Evolutionary conservation across 2,113 vertebrate genomes (phyloP).

Genomic region (Lophochroa leadbeateri): DNA sequence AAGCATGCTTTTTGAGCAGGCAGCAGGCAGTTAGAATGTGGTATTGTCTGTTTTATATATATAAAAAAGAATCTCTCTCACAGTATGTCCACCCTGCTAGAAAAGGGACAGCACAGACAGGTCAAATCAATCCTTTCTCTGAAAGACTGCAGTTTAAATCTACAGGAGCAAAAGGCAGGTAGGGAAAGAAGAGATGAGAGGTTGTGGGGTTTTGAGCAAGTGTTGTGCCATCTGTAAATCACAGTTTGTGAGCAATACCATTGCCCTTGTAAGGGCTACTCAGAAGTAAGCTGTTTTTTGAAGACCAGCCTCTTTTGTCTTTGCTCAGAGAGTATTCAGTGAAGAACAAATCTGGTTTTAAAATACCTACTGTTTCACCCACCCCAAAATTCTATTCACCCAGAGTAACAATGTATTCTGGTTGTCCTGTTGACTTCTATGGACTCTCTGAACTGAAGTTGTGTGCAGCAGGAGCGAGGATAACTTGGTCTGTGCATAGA

Average conservation of each 20-base stretch:
- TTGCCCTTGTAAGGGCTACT: not conserved
- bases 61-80: not conserved
- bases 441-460: not conserved
- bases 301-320: not conserved
- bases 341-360: not conserved
- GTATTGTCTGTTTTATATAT: not conserved
- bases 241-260: not conserved
- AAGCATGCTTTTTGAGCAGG: not conserved
- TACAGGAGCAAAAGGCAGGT: not conserved
- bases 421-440: not conserved
- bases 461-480: not conserved
- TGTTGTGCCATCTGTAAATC: not conserved
- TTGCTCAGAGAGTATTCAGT: not conserved
- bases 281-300: not conserved
- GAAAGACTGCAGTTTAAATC: not conserved
- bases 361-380: not conserved
- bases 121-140: not conserved
- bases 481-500: not conserved
- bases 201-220: not conserved
- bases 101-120: not conserved
- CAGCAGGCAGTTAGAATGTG: not conserved
- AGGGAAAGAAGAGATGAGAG: not conserved
- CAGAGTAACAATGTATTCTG: not conserved
- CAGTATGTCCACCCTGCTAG: not conserved
- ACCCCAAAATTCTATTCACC: not conserved